Evolutionary conservation across 2,888 invertebrate species (phyloP).

Genomic region (Phortica okadai): DNA sequence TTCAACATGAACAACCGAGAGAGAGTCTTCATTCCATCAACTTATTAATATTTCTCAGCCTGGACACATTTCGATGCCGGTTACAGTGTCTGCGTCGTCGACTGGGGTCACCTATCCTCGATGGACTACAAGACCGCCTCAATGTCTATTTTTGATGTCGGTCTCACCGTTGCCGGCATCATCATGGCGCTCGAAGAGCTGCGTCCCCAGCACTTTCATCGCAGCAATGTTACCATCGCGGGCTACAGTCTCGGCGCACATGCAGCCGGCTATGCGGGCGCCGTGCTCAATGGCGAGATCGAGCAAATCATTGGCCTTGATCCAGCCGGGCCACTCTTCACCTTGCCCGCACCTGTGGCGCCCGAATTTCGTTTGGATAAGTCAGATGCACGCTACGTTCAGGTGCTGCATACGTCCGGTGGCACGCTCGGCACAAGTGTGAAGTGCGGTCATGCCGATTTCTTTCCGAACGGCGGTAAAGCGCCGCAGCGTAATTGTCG

Average conservation of each 20-base stretch:
- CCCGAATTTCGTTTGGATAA: slow-evolving; percentile 69
- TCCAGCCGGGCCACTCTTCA: slow-evolving; percentile 75
- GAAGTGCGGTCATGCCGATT: slow-evolving; percentile 75
- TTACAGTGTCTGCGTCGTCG: slow-evolving; percentile 74
- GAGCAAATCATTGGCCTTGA: slow-evolving; percentile 76
- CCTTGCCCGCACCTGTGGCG: slow-evolving; percentile 71
- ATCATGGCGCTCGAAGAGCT: slow-evolving; percentile 70
- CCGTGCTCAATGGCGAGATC: slow-evolving; percentile 66
- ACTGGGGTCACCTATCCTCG: slow-evolving; percentile 73
- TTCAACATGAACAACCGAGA: not conserved
- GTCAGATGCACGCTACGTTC: slow-evolving; percentile 73
- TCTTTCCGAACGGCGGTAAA: slow-evolving; percentile 74
- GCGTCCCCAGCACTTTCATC: slow-evolving; percentile 60
- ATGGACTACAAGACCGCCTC: slow-evolving; percentile 72
- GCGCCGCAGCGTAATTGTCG: slow-evolving; percentile 73
- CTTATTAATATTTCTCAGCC: slow-evolving; percentile 51
- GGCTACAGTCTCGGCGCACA: slow-evolving; percentile 76
- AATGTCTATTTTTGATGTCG: slow-evolving; percentile 74
- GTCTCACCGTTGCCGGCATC: slow-evolving; percentile 73
- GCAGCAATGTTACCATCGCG: slow-evolving; percentile 71
- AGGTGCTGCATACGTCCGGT: slow-evolving; percentile 74
- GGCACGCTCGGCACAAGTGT: slow-evolving; percentile 71
- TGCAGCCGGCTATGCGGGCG: slow-evolving; percentile 74
- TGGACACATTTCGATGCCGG: slow-evolving; percentile 70
- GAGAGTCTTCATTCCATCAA: not conserved